Evolutionary conservation across 2,888 invertebrate genomes (phyloP), one percentile per base, ranked within the genome.

Genomic region (Ormyrus thymus): DNA sequence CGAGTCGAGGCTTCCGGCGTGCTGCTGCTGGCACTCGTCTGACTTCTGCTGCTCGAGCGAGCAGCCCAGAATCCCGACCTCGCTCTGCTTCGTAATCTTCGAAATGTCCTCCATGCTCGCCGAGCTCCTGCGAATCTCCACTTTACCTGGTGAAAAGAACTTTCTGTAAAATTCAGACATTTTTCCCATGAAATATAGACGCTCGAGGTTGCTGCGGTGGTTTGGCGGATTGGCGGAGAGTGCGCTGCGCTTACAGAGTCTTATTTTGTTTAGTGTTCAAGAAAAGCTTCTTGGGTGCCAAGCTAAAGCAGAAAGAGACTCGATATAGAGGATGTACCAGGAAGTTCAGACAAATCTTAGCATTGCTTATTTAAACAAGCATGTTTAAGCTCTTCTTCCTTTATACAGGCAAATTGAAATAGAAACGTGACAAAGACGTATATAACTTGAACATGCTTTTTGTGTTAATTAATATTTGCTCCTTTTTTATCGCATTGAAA

Each of bases 81-180:
- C 89, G 48, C 86, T 85, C 65, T 88, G 87, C 68, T 89, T 90
- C 7, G 87, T 86, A 69, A 90, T 90, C 81, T 89, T 88, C 64
- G 90, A 89, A 71, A 90, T 90, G 72, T 90, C 89, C 75, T 90
- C 90, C 90, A 90, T 90, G 70, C 89, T 90, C 4, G 89, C 89
- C 5, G 89, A 89, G 74, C 90, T 90, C 45, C 89, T 83, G 58
- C 90, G 83, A 15, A 90, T 90, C 80, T 89, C 89, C 7, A 89
- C 84, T 76, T 89, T 89, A 0, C 85, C 87, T 53, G 81, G 65
- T 59, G 43, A 70, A 80, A 72, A 74, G 43, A 74, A 65, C 53
- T 74, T 66, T 76, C 70, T 74, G 65, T 74, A 65, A 74, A 74
- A 65, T 74, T 66, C 15, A 74, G 43, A 65, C n/a, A 10, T 50